Evolutionary conservation across 2,113 vertebrate genomes (phyloP).

Genomic region (human (Homo sapiens)): DNA sequence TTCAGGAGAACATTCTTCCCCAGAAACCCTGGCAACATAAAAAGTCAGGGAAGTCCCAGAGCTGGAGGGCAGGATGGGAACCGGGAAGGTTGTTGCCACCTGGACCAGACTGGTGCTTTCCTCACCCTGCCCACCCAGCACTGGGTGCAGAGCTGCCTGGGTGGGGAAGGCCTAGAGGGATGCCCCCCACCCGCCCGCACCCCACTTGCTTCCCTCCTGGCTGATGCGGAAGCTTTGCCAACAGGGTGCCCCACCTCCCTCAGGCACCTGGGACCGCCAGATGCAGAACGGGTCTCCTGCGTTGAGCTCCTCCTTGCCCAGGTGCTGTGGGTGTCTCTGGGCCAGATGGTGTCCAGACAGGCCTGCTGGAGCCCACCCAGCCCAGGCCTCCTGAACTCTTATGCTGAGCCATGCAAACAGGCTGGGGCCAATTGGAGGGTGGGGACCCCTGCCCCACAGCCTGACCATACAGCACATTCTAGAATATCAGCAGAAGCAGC

Average conservation of each 20-base stretch:
- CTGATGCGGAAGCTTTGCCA: too few species aligned
- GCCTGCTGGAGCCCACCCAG: not conserved
- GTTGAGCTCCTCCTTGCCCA: not conserved
- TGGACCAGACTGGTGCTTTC: too few species aligned
- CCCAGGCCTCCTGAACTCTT: not conserved
- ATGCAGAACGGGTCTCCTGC: not conserved
- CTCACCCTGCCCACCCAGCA: accelerated
- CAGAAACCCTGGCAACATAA: not conserved
- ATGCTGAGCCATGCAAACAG: conserved; percentile 24
- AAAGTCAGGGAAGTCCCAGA: not conserved
- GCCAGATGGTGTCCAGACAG: conserved; percentile 60
- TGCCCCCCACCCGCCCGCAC: accelerated
- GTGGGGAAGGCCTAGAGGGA: not conserved
- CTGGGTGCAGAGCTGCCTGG: not conserved
- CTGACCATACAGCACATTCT: not conserved
- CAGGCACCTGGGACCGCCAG: not conserved
- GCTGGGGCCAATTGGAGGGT: not conserved
- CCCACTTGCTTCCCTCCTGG: not conserved
- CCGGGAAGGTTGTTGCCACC: too few species aligned
- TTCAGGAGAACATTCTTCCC: not conserved
- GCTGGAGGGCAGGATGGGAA: not conserved
- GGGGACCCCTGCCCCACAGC: not conserved
- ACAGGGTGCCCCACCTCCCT: not conserved
- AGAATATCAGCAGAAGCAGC: conserved; percentile 50
- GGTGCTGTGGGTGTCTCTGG: not conserved